These are phyloP conservation scores for Ellobium chinense DNA, from an alignment of 2,888 invertebrate species.

Conservation along the genomic window DNA sequence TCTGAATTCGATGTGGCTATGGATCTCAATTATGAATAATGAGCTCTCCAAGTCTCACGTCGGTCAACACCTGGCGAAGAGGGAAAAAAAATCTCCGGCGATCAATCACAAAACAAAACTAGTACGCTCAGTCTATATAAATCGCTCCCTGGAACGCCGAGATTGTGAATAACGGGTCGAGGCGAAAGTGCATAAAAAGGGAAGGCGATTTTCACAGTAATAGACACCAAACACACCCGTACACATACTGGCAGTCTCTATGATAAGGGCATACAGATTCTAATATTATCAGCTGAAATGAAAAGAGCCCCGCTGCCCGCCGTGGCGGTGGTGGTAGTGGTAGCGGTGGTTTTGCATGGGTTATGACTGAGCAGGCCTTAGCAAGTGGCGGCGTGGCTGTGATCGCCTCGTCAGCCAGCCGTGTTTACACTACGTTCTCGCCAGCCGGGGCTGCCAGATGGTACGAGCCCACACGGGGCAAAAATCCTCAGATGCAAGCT, in stretches of 20 bases:
- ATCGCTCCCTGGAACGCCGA: background rate
- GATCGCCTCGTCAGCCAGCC: constrained; percentile 29
- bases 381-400: constrained; percentile 32
- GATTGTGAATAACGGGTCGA: background rate
- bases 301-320: constrained; percentile 1
- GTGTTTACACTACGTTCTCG: constrained; percentile 33
- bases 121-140: background rate
- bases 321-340: constrained; percentile 11
- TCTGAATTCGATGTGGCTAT: background rate
- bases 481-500: constrained; percentile 72
- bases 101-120: background rate
- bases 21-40: background rate
- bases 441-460: constrained; percentile 68
- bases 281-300: constrained; percentile 34
- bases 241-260: background rate
- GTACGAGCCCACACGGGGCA: constrained; percentile 59
- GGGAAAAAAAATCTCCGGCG: background rate
- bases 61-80: constrained; percentile 37
- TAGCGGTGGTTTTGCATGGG: constrained; percentile 6
- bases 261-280: constrained; percentile 39
- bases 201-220: background rate
- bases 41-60: background rate
- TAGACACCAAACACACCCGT: constrained; percentile 11
- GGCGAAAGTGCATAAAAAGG: background rate
- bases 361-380: constrained; percentile 11